Percentiles rank a stretch among this genome's conserved stretches.
Evolutionary conservation across 2,113 vertebrate genomes (phyloP).

Genomic region (Xenopus laevis): DNA sequence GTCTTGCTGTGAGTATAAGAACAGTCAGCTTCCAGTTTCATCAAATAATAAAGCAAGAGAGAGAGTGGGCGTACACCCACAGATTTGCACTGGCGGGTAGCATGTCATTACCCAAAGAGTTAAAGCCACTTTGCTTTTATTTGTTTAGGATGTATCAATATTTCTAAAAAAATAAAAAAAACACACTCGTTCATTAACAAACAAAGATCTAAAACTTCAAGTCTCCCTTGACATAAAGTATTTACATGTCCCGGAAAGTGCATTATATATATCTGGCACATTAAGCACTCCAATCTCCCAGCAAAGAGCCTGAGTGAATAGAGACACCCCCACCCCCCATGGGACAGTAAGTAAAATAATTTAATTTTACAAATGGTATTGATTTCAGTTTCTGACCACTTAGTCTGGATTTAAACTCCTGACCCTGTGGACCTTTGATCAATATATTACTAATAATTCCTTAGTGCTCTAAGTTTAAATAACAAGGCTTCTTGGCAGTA

Average conservation of each 20-base stretch:
- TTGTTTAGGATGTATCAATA: background rate
- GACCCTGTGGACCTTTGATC: slow-evolving; percentile 22
- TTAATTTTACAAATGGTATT: slow-evolving; percentile 42
- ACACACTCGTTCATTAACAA: background rate
- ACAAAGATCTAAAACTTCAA: slow-evolving; percentile 12
- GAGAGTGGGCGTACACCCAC: too few species aligned
- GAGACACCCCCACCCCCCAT: slow-evolving; percentile 7
- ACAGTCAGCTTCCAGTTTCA: too few species aligned
- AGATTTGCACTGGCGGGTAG: background rate
- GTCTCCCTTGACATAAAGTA: background rate
- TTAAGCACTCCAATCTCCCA: slow-evolving; percentile 18
- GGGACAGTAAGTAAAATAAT: slow-evolving; percentile 23
- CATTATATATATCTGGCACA: slow-evolving; percentile 22
- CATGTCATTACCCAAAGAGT: background rate
- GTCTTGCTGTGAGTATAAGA: background rate
- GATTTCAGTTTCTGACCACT: slow-evolving; percentile 36
- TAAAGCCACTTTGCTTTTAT: background rate
- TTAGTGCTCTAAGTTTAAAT: slow-evolving; percentile 13
- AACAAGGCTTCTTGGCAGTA: slow-evolving; percentile 1
- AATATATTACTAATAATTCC: slow-evolving; percentile 28
- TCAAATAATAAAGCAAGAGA: too few species aligned
- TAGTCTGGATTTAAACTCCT: slow-evolving; percentile 31
- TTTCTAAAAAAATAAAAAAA: too few species aligned
- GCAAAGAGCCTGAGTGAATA: slow-evolving; percentile 5
- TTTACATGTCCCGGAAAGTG: slow-evolving; percentile 22